Percentiles rank a stretch among this genome's conserved stretches.
Conservation (phyloP, 2,113 vertebrate genomes). For the Misgurnus mizolepis region DNA sequence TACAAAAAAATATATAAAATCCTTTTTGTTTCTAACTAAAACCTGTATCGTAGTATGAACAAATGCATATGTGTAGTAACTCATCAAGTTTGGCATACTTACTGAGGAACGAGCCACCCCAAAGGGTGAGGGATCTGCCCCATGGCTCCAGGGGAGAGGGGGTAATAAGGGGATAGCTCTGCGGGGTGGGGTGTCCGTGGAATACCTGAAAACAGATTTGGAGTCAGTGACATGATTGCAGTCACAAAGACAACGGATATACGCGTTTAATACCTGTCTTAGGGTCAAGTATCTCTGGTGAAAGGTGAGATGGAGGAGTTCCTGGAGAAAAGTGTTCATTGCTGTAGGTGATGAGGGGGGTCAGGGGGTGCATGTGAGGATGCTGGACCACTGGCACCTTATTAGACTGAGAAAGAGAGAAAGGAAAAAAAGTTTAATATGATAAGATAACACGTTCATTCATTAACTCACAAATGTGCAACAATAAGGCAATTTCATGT, state of each 20-base stretch:
- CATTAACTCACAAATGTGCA: too few species aligned
- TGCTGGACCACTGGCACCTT: constrained; percentile 90
- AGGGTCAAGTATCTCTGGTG: constrained; percentile 83
- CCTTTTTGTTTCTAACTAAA: not conserved
- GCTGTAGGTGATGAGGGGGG: constrained; percentile 95
- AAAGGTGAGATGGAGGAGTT: constrained; percentile 85
- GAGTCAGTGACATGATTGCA: not conserved
- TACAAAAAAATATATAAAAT: not conserved
- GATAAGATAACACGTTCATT: too few species aligned
- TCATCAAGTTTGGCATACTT: constrained; percentile 61
- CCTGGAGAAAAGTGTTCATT: constrained; percentile 89
- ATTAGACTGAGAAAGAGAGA: constrained; percentile 78
- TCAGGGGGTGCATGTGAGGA: constrained; percentile 86
- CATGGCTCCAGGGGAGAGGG: constrained; percentile 85
- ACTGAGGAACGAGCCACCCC: constrained; percentile 90
- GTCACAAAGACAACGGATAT: not conserved
- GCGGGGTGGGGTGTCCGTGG: constrained; percentile 83
- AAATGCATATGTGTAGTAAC: not conserved
- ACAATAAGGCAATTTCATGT: too few species aligned
- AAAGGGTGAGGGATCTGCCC: constrained; percentile 87
- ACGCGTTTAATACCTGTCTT: constrained; percentile 80
- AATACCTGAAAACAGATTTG: constrained; percentile 72
- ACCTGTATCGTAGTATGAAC: too few species aligned
- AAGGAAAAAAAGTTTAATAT: not conserved
- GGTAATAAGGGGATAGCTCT: constrained; percentile 88